phyloP scores from a whole-genome alignment of 2,113 vertebrate genomes.

The Mungos mungo region DNA sequence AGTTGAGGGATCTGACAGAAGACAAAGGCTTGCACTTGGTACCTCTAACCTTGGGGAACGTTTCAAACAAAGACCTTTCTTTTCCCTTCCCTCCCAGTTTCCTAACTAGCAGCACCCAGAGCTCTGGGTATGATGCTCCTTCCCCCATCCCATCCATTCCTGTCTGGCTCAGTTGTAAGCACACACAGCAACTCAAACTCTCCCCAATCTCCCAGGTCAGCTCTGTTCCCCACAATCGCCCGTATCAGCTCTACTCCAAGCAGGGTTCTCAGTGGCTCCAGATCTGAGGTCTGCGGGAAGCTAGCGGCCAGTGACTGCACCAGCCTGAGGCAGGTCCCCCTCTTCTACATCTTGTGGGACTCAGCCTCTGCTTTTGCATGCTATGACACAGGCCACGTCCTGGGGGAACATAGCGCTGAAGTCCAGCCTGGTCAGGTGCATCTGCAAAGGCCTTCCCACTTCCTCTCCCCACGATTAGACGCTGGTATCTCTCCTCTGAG shows the following conservation, averaged over 20 bases:
- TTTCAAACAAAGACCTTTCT: not conserved
- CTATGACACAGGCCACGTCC: fast-evolving
- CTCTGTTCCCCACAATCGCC: not conserved
- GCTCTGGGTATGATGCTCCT: not conserved
- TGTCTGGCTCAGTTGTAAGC: too few species aligned
- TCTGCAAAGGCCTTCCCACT: not conserved
- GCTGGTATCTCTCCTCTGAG: fast-evolving
- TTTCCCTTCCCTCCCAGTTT: not conserved
- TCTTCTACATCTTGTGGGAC: not conserved
- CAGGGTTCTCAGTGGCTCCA: not conserved
- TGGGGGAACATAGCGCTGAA: not conserved
- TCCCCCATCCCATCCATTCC: too few species aligned
- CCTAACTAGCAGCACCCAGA: not conserved
- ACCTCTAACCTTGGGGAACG: too few species aligned
- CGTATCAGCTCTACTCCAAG: too few species aligned
- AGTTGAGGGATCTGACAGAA: fast-evolving
- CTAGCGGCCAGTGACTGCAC: fast-evolving
- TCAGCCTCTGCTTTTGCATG: fast-evolving
- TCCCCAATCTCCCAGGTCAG: too few species aligned
- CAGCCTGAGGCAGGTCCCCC: fast-evolving
- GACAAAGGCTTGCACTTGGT: not conserved
- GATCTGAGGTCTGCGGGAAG: not conserved
- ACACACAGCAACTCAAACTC: too few species aligned
- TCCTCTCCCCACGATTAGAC: fast-evolving
- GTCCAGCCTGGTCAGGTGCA: fast-evolving